Percentiles rank a stretch among this genome's conserved stretches.
phyloP scores from a whole-genome alignment of 2,113 vertebrate genomes.

The Chloropsis hardwickii region DNA sequence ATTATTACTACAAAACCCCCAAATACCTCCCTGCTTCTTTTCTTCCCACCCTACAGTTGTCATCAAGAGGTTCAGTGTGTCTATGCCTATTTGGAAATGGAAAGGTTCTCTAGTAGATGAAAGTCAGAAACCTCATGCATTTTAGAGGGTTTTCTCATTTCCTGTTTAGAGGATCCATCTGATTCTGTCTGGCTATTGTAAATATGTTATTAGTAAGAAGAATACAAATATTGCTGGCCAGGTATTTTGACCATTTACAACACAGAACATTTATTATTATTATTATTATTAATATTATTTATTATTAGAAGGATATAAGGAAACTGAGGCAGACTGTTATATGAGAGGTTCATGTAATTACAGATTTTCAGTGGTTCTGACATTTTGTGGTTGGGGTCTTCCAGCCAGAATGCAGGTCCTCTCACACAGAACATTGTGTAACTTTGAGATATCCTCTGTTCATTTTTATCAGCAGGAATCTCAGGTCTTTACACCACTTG shows the following conservation, averaged over 20 bases:
- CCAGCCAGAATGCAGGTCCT: neutral
- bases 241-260: neutral
- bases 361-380: neutral
- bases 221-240: neutral
- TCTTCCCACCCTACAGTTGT: neutral
- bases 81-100: neutral
- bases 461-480: neutral
- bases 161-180: neutral
- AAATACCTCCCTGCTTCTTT: neutral
- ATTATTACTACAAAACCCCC: neutral
- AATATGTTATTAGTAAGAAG: neutral
- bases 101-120: neutral
- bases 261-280: neutral
- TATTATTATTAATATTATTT: too few species aligned
- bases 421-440: neutral
- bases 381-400: neutral
- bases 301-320: neutral
- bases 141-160: too few species aligned
- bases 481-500: neutral
- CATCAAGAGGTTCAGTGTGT: neutral
- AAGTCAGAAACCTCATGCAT: neutral
- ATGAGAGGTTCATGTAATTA: neutral
- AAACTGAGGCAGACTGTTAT: neutral
- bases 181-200: neutral
- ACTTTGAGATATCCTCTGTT: neutral